phyloP scores from a whole-genome alignment of 2,888 invertebrate species.

The Dryadula phaetusa region DNA sequence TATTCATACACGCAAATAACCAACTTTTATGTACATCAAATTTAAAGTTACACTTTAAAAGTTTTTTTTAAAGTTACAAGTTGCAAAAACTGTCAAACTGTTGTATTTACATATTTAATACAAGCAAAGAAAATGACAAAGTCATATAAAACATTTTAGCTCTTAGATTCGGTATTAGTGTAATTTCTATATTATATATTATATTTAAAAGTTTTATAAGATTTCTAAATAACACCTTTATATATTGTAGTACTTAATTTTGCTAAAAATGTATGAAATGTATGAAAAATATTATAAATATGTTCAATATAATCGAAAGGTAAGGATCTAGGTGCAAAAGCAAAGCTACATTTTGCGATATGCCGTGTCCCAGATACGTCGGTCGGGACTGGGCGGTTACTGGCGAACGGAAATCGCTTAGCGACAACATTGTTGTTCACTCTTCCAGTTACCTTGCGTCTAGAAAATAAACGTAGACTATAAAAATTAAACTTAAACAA shows the following conservation, averaged over 20 bases:
- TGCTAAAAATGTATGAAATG: not conserved
- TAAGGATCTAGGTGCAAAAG: slow-evolving; percentile 39
- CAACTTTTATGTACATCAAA: not conserved
- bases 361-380: slow-evolving; percentile 77
- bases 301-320: slow-evolving; percentile 31
- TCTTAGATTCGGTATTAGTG: too few relatives aligned
- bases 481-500: slow-evolving; percentile 30
- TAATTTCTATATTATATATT: too few relatives aligned
- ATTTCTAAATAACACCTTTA: too few relatives aligned
- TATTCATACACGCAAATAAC: not conserved
- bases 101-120: too few relatives aligned
- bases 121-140: too few relatives aligned
- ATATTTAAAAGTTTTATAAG: too few relatives aligned
- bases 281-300: not conserved
- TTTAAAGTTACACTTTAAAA: not conserved
- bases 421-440: slow-evolving; percentile 79
- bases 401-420: slow-evolving; percentile 77
- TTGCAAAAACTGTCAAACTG: not conserved
- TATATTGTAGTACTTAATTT: not conserved
- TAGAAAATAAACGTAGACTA: slow-evolving; percentile 45
- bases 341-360: slow-evolving; percentile 51
- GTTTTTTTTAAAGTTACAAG: too few relatives aligned
- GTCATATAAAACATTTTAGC: too few relatives aligned
- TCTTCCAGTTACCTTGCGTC: slow-evolving; percentile 53
- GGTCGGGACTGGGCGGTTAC: slow-evolving; percentile 61